Conservation (phyloP, 2,888 invertebrate genomes). For the Archips xylosteana region DNA sequence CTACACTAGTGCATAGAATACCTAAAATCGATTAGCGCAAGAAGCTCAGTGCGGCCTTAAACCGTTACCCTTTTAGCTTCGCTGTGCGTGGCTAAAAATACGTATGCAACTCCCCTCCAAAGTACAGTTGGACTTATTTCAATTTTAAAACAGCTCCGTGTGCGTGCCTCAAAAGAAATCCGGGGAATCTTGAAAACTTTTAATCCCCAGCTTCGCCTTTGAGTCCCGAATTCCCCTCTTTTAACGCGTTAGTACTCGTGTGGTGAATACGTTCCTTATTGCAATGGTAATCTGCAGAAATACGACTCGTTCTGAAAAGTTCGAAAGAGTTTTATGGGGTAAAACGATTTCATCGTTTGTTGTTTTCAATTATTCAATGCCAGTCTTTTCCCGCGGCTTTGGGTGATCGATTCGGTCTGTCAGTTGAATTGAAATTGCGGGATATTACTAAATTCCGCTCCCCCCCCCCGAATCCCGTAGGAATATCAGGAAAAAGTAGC, state of each 20-base stretch:
- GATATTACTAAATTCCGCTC: too few relatives aligned
- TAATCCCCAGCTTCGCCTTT: slow-evolving; percentile 33
- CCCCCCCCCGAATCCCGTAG: too few relatives aligned
- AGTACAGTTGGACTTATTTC: slow-evolving; percentile 33
- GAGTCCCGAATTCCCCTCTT: slow-evolving; percentile 24
- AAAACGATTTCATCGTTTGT: slow-evolving; percentile 1
- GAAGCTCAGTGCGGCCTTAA: neutral
- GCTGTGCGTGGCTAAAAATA: neutral
- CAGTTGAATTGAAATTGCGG: too few relatives aligned
- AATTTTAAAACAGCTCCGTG: slow-evolving; percentile 38
- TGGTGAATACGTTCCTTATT: slow-evolving; percentile 28
- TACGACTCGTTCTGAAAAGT: neutral
- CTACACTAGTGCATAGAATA: too few relatives aligned
- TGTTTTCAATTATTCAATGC: neutral
- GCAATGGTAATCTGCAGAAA: slow-evolving; percentile 16
- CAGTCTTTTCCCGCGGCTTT: neutral
- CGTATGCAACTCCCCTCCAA: slow-evolving; percentile 31
- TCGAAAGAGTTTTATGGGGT: slow-evolving; percentile 1
- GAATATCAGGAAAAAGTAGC: too few relatives aligned
- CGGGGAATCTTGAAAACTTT: slow-evolving; percentile 37
- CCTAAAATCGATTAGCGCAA: too few relatives aligned
- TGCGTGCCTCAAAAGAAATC: slow-evolving; percentile 38
- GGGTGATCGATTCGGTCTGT: too few relatives aligned
- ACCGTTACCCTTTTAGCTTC: neutral
- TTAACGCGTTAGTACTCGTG: slow-evolving; percentile 11